Evolutionary conservation across 1,140 invertebrate species (phyloP).

Genomic region (Mya arenaria): DNA sequence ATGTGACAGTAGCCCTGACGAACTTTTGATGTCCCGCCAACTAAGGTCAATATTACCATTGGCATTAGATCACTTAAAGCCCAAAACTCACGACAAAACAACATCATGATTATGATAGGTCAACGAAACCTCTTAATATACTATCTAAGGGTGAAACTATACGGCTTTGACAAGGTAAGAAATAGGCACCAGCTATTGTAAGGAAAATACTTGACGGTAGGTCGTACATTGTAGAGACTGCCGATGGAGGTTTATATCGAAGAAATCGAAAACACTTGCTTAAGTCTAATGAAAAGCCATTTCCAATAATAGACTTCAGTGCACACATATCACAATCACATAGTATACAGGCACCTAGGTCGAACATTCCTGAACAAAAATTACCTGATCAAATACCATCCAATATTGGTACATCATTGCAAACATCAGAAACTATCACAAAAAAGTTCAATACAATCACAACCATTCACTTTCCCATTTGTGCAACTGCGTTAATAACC

Average conservation of each 20-base stretch:
- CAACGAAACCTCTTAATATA: background rate
- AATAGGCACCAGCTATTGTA: no score
- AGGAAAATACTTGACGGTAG: background rate
- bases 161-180: background rate
- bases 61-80: background rate
- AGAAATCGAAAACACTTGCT: background rate
- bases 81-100: background rate
- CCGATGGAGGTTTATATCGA: background rate
- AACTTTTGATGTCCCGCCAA: background rate
- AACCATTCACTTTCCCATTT: no score
- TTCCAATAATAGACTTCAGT: no score
- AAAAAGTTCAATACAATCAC: no score
- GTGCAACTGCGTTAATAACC: no score
- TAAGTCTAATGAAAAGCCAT: background rate
- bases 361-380: no score
- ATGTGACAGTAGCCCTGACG: background rate
- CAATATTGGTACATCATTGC: no score
- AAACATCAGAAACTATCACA: no score
- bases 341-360: no score
- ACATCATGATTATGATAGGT: background rate
- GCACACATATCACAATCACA: no score
- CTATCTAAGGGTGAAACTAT: background rate
- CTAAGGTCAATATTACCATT: background rate
- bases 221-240: background rate
- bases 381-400: no score